Evolutionary conservation across 2,888 invertebrate genomes (phyloP), one percentile per base, ranked within the genome.

Genomic region (Drosophila conformis): DNA sequence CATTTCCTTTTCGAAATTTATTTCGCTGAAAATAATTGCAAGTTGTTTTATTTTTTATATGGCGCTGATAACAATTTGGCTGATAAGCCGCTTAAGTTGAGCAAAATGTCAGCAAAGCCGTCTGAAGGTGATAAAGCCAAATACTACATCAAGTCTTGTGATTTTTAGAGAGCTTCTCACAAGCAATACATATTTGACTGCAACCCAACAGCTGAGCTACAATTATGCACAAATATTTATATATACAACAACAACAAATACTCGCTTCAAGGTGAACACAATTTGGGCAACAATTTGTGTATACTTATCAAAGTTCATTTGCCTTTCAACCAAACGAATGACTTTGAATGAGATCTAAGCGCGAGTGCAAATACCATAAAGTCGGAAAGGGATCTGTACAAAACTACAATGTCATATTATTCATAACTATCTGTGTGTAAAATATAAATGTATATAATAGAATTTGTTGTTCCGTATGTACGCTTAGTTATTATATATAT

Each of bases 101-200:
- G 13, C 54, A 15, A 63, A 60, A 56, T 74, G 63, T 71, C 74
- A 73, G 57, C 53, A 71, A 82, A 79, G 60, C 79, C 71, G 87
- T 83, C 87, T 85, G 68, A 75, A 62, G 79, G 69, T 79, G 89
- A 86, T 85, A 88, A 77, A 58, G 31, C 18, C 46, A 36, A 18
- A 25, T 51, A 35, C 8, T 15, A 46, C 21, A 31, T 33, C 42
- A 46, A 48, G 76, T 86, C 86, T 88, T 83, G 88, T 87, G 86
- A 78, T 83, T 65, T 62, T 38, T n/a, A 21, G 11, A 68, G 53
- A 79, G 74, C 65, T 71, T 62, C 49, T 25, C 18, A 49, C 21
- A 51, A 40, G 40, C 15, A 25, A 15, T 7, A 52, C 38, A 36
- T 38, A 59, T 59, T 29, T 35, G 21, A 63, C 18, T n/a, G 46